These are phyloP conservation scores for Macheiramphus alcinus DNA, from an alignment of 2,113 vertebrate species.

Conservation along the genomic window DNA sequence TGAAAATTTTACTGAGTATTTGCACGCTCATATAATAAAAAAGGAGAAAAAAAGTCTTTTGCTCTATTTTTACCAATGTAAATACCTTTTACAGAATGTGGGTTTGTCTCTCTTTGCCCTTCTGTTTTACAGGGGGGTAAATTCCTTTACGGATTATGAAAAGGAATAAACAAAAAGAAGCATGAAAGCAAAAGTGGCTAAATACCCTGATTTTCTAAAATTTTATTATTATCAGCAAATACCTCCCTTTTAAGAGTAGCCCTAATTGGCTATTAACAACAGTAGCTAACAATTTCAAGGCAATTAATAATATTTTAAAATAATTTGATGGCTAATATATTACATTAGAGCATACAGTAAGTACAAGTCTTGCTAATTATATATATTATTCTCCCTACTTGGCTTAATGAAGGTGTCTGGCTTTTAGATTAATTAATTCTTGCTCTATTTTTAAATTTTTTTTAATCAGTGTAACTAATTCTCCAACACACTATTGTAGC, in stretches of 20 bases:
- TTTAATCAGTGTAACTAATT: constrained; percentile 31
- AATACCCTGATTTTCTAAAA: background rate
- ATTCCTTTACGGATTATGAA: background rate
- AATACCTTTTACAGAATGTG: background rate
- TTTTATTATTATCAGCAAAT: constrained; percentile 6
- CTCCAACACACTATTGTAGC: background rate
- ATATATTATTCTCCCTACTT: constrained; percentile 27
- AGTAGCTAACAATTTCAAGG: constrained; percentile 37
- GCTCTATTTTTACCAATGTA: background rate
- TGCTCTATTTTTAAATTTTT: background rate
- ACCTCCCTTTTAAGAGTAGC: constrained; percentile 3
- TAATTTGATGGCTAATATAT: constrained; percentile 17
- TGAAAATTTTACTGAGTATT: background rate
- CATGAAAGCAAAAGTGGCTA: background rate
- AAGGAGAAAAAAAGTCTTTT: background rate
- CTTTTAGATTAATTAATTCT: constrained; percentile 25
- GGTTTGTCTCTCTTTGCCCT: background rate
- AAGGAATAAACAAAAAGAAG: background rate
- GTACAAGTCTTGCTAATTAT: constrained; percentile 38
- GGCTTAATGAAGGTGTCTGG: constrained; percentile 45
- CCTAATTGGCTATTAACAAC: constrained; percentile 12
- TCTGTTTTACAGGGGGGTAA: background rate
- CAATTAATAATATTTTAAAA: constrained; percentile 50
- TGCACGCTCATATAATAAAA: background rate
- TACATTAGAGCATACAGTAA: constrained; percentile 1